Percentiles rank a stretch among this genome's conserved stretches.
These are phyloP conservation scores for Phenacoccus solenopsis DNA, from an alignment of 1,140 invertebrate species.

Conservation along the genomic window DNA sequence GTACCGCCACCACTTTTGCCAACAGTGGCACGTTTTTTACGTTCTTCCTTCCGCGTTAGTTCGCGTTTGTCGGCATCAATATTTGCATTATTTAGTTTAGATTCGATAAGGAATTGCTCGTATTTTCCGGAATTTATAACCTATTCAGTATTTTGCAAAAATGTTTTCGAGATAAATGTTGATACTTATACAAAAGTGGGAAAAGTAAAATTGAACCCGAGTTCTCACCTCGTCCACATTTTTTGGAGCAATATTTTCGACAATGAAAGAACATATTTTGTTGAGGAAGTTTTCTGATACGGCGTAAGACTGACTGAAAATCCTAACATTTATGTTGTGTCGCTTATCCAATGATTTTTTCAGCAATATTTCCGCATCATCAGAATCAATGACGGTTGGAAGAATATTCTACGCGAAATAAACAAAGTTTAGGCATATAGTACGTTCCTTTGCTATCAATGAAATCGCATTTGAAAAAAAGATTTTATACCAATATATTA, in stretches of 20 bases:
- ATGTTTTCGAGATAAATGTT: background rate
- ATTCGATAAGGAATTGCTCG: constrained; percentile 29
- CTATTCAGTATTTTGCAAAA: constrained; percentile 20
- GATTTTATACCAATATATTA: constrained; percentile 49
- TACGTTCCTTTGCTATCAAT: background rate
- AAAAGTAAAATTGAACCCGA: background rate
- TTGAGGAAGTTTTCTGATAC: constrained; percentile 18
- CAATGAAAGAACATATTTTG: constrained; percentile 13
- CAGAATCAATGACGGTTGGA: constrained; percentile 62
- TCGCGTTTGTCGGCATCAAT: constrained; percentile 41
- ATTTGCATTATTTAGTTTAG: constrained; percentile 35
- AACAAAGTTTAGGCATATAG: background rate
- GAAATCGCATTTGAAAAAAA: background rate
- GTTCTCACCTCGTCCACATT: constrained; percentile 5
- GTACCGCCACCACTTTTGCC: constrained; percentile 80
- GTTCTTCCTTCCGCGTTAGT: constrained; percentile 68
- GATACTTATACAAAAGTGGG: background rate
- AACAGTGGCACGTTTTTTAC: constrained; percentile 69
- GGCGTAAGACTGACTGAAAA: background rate
- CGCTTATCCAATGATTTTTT: constrained; percentile 44
- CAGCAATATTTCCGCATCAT: constrained; percentile 61
- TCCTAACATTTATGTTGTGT: background rate
- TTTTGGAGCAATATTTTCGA: background rate
- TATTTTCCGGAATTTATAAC: constrained; percentile 29
- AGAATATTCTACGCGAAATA: constrained; percentile 42